Evolutionary conservation across 2,113 vertebrate species (phyloP).

Genomic region (Notechis scutatus): DNA sequence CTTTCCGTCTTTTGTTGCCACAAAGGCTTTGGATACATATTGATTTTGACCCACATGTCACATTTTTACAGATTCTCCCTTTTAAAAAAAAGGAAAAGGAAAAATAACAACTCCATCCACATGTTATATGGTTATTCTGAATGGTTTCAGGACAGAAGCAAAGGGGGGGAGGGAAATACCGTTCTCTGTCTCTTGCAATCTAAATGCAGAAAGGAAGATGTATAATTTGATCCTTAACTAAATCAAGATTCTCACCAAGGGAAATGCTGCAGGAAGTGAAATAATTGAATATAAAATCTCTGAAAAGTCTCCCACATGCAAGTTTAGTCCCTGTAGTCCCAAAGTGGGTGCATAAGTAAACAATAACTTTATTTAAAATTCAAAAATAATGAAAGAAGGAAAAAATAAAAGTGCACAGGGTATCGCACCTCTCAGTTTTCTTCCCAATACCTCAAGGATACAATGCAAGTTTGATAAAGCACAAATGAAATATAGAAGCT

Average conservation of each 20-base stretch:
- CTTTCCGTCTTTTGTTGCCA: conserved; percentile 54
- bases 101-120: conserved; percentile 65
- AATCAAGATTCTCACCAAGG: conserved; percentile 38
- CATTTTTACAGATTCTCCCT: conserved; percentile 45
- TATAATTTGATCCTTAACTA: conserved; percentile 51
- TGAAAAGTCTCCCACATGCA: conserved; percentile 27
- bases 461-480: conserved; percentile 30
- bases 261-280: conserved; percentile 36
- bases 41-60: conserved; percentile 56
- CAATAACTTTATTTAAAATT: conserved; percentile 42
- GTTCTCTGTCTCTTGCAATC: conserved; percentile 46
- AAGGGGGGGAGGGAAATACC: conserved; percentile 26
- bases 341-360: conserved; percentile 11
- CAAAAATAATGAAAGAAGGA: conserved; percentile 33
- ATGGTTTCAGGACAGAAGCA: conserved; percentile 56
- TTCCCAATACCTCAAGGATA: conserved; percentile 54
- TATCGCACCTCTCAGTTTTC: conserved; percentile 46
- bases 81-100: not conserved
- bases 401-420: conserved; percentile 49
- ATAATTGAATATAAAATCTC: conserved; percentile 49
- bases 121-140: conserved; percentile 62
- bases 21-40: conserved; percentile 56
- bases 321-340: not conserved
- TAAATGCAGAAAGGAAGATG: conserved; percentile 52
- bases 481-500: conserved; percentile 19